Percentiles rank a stretch among this genome's conserved stretches.
Conservation (phyloP, 2,797 vertebrate species). For the Decapterus maruadsi region DNA sequence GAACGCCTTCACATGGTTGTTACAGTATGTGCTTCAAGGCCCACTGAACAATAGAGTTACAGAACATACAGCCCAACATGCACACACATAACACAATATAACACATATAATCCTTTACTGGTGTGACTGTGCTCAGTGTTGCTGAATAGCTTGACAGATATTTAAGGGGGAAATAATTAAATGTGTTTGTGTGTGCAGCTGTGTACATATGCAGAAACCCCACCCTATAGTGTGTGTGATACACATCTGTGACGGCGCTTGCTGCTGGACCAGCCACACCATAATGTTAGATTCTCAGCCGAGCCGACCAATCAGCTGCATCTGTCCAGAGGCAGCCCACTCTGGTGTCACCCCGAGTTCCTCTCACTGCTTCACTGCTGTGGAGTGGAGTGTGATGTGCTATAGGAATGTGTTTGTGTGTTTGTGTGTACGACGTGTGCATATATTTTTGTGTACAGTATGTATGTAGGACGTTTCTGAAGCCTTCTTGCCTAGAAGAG, state of each 20-base stretch:
- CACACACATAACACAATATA: slow-evolving; percentile 26
- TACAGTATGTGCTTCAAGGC: slow-evolving; percentile 33
- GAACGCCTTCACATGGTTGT: slow-evolving; percentile 38
- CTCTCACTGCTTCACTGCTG: slow-evolving; percentile 37
- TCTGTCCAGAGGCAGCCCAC: slow-evolving; percentile 47
- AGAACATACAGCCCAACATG: not conserved
- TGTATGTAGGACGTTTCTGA: slow-evolving; percentile 50
- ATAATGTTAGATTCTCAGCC: slow-evolving; percentile 34
- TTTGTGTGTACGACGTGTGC: slow-evolving; percentile 20
- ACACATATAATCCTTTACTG: slow-evolving; percentile 57
- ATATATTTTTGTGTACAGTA: slow-evolving; percentile 19
- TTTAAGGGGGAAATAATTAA: slow-evolving; percentile 47
- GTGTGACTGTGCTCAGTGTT: slow-evolving; percentile 52
- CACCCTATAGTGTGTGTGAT: slow-evolving; percentile 24
- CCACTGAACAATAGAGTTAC: slow-evolving; percentile 38
- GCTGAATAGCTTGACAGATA: slow-evolving; percentile 48
- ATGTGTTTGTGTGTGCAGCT: slow-evolving; percentile 18
- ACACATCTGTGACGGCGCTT: slow-evolving; percentile 22
- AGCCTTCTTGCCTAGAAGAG: slow-evolving; percentile 63
- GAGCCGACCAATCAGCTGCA: slow-evolving; percentile 48
- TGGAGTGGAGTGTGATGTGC: slow-evolving; percentile 22
- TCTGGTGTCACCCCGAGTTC: slow-evolving; percentile 63
- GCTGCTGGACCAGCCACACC: slow-evolving; percentile 9
- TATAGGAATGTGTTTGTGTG: slow-evolving; percentile 13
- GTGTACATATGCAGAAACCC: slow-evolving; percentile 24